These are phyloP conservation scores for Orthosia gothica DNA, from an alignment of 2,888 invertebrate genomes.

Conservation along the genomic window DNA sequence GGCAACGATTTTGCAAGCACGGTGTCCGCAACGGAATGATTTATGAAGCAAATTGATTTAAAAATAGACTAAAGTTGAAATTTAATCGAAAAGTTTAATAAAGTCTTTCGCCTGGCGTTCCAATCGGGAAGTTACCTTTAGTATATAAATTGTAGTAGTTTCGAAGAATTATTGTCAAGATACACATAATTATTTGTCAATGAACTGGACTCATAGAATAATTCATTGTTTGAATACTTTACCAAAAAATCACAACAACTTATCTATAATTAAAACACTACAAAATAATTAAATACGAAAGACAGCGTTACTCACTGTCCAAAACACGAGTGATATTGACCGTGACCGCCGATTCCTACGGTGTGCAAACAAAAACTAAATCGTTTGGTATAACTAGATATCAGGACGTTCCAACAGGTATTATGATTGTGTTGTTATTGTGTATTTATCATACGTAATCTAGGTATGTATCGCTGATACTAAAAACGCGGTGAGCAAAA, in stretches of 20 bases:
- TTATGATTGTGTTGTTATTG: not conserved
- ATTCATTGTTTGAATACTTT: not conserved
- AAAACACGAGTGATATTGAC: constrained; percentile 7
- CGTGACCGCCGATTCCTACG: not conserved
- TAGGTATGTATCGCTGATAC: constrained; percentile 6
- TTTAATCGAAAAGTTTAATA: no score
- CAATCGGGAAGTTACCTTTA: constrained; percentile 32
- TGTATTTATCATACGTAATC: constrained; percentile 2
- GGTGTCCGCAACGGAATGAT: not conserved
- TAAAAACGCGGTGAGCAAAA: not conserved
- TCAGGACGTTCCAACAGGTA: constrained; percentile 1
- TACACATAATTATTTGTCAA: constrained; percentile 32
- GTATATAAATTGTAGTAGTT: constrained; percentile 35
- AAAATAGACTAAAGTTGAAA: constrained; percentile 8
- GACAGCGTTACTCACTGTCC: constrained; percentile 13
- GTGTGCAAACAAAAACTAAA: constrained; percentile 5
- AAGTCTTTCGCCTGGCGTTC: not conserved
- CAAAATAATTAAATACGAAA: not conserved
- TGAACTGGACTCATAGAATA: not conserved
- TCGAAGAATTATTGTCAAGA: constrained; percentile 41
- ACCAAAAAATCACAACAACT: no score
- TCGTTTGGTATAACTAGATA: not conserved
- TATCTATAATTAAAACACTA: no score
- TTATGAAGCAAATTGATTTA: constrained; percentile 17
- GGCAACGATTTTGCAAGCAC: no score